phyloP scores from a whole-genome alignment of 2,797 vertebrate species.

The Chloroceryle amazona region DNA sequence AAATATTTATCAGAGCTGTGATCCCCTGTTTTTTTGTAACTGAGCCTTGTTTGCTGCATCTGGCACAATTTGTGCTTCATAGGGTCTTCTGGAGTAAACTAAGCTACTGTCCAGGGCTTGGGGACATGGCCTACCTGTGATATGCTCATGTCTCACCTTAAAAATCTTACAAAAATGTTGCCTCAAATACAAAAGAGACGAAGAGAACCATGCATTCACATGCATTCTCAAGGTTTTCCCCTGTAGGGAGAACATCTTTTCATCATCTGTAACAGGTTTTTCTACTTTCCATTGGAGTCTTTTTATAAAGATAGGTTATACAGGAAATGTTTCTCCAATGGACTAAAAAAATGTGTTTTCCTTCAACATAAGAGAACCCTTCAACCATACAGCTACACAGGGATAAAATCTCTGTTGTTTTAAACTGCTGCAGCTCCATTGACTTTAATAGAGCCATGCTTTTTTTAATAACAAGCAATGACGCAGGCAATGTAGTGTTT shows the following conservation, averaged over 20 bases:
- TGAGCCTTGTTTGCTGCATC: neutral
- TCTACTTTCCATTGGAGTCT: neutral
- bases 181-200: neutral
- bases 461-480: neutral
- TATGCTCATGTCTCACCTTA: accelerated
- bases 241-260: neutral
- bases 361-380: neutral
- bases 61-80: neutral
- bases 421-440: neutral
- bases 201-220: neutral
- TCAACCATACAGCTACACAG: neutral
- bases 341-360: neutral
- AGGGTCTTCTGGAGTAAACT: neutral
- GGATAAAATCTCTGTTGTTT: neutral
- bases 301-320: neutral
- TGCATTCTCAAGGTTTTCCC: neutral
- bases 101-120: accelerated
- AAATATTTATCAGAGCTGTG: neutral
- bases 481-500: neutral
- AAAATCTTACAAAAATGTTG: neutral
- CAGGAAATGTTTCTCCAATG: neutral
- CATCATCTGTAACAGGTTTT: neutral
- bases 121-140: neutral
- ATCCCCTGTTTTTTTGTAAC: neutral
- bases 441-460: neutral